Base-by-base conservation (phyloP, 1,140 invertebrate genomes). In the Matsumurasca onukii region DNA sequence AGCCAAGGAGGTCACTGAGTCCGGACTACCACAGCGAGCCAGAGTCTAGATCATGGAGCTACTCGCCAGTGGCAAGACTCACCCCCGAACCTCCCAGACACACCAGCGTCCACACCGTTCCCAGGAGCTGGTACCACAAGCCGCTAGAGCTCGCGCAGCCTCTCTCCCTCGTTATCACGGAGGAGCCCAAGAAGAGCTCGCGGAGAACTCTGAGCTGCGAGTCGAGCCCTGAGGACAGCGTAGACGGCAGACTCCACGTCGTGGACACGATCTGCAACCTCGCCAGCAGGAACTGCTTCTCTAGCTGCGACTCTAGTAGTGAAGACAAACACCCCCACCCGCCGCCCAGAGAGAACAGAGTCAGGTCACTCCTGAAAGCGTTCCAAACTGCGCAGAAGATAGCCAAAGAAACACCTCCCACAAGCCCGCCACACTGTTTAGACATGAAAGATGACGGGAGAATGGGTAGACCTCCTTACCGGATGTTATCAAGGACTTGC, bases 1-100 rank as follows among this genome's bases (percentile, higher is more conserved):
- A 72, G 57, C 73, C 74, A 0, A 74, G 79, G 27, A 76, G 79
- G 48, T 79, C 75, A 49, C 77, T 77, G 48, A 77, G 75, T 22
- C 49, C 67, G 17, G 61, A 63, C 15, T 63, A 63, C 61, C 61
- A 63, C 34, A 63, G 61, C 22, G 61, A 63, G 31, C 61, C 52
- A 1, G 31, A 48, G 55, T 30, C 27, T 17, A 52, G 62, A 31
- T 45, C 64, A n/a, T 59, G 49, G 48, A 17, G 61, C 12, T 63
- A 31, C 22, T 63, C 61, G 2, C 61, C 61, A 9, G 15, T 25
- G 13, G 17, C 61, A 17, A 3, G 64, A 34, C 13, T 20, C 49
- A 20, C 24, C 51, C 1, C 49, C n/a, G 31, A 64, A 48, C 31
- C 63, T 25, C 15, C 30, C 13, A 34, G 12, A 24, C 17, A 5